A percentile compares a stretch with the other conserved stretches of the same genome.
Evolutionary conservation across 2,888 invertebrate species (phyloP).

Genomic region (Torymus auratus): DNA sequence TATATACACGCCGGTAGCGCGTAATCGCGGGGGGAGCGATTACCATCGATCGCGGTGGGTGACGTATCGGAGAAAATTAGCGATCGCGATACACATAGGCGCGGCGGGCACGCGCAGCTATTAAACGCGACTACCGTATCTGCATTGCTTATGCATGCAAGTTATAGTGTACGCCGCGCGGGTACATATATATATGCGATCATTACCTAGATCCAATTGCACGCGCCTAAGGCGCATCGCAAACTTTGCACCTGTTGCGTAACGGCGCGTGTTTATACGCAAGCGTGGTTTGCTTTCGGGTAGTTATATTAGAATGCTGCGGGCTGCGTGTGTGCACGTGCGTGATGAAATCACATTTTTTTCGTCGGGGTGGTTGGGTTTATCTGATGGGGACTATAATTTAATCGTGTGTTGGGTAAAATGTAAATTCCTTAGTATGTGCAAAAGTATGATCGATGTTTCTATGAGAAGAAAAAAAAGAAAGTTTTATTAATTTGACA

Average conservation of each 20-base stretch:
- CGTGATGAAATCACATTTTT: conserved; percentile 15
- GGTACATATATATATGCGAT: not conserved
- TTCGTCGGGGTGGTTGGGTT: not conserved
- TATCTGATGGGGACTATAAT: not conserved
- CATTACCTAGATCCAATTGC: conserved; percentile 12
- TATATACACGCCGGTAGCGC: not conserved
- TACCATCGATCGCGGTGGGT: conserved; percentile 11
- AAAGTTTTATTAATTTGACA: no score
- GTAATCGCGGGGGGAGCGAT: not conserved
- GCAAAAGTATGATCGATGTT: no score
- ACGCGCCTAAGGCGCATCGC: conserved; percentile 32
- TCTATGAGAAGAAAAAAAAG: no score
- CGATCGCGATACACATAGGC: conserved; percentile 11
- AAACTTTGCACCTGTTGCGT: conserved; percentile 50
- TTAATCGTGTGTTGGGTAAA: conserved; percentile 18
- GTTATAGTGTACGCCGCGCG: not conserved
- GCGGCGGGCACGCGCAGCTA: not conserved
- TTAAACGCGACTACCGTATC: conserved; percentile 3
- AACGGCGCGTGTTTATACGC: not conserved
- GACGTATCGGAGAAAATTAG: conserved; percentile 29
- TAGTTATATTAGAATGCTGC: no score
- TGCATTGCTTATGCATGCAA: conserved; percentile 1
- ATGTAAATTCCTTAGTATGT: no score
- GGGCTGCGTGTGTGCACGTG: no score
- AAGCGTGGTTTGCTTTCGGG: not conserved